Conservation (phyloP, 2,797 vertebrate genomes). For the Pipistrellus kuhlii region DNA sequence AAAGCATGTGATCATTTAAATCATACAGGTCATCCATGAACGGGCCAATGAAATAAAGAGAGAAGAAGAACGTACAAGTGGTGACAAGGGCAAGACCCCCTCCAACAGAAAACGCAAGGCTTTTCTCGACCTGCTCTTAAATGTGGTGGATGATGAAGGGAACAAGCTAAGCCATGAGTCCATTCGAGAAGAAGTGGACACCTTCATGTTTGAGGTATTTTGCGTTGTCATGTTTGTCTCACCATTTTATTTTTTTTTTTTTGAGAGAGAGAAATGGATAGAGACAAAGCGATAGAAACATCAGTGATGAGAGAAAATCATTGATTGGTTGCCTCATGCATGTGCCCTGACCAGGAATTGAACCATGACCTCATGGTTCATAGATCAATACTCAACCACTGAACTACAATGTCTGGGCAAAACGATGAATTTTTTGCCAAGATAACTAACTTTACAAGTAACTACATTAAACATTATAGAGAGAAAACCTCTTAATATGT, state of each 20-base stretch:
- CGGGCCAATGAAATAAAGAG: conserved; percentile 82
- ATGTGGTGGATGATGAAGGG: conserved; percentile 92
- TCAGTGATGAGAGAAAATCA: no score
- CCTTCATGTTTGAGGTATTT: conserved; percentile 97
- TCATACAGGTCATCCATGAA: conserved; percentile 91
- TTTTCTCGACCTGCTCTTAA: conserved; percentile 96
- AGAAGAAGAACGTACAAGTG: background rate
- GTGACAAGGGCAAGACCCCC: conserved; percentile 35
- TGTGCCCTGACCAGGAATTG: no score
- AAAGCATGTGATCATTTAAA: background rate
- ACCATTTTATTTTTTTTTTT: no score
- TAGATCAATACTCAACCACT: no score
- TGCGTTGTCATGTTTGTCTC: background rate
- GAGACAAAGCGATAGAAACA: no score
- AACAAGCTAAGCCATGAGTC: conserved; percentile 90
- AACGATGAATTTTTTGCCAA: background rate
- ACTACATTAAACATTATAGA: background rate
- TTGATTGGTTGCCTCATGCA: no score
- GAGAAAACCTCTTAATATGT: background rate
- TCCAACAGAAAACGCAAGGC: conserved; percentile 87
- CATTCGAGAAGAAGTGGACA: conserved; percentile 97
- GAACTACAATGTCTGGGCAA: no score
- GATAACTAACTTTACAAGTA: no score
- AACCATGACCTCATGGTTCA: no score
- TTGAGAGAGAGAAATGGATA: no score